phyloP scores from a whole-genome alignment of 2,888 invertebrate genomes.

The Dastarcus helophoroides region DNA sequence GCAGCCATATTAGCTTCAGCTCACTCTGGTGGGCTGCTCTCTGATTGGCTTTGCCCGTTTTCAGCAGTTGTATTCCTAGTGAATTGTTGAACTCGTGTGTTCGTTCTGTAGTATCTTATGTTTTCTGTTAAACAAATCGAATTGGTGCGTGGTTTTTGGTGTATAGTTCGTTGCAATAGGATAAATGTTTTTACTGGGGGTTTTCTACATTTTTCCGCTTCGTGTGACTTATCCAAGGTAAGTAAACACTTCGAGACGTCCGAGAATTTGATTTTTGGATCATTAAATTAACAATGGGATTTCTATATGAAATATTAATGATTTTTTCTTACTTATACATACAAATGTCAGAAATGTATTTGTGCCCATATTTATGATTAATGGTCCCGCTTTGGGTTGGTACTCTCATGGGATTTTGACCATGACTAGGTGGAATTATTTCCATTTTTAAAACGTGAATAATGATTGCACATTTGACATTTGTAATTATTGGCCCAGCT shows the following conservation, averaged over 20 bases:
- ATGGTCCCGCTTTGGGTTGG: conserved; percentile 26
- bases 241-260: too few species aligned
- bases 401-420: conserved; percentile 33
- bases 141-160: too few species aligned
- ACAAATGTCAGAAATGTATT: conserved; percentile 37
- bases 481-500: too few species aligned
- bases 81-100: too few species aligned
- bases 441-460: conserved; percentile 26
- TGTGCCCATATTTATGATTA: conserved; percentile 38
- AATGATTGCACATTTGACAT: conserved; percentile 17
- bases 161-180: too few species aligned
- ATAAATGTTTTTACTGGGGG: too few species aligned
- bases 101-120: too few species aligned
- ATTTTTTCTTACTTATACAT: too few species aligned
- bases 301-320: conserved; percentile 44
- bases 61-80: conserved; percentile 25
- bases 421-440: conserved; percentile 29
- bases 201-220: too few species aligned
- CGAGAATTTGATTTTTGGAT: conserved; percentile 20
- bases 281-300: conserved; percentile 31
- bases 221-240: too few species aligned
- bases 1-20: conserved; percentile 41
- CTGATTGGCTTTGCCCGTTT: conserved; percentile 39
- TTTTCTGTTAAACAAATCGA: too few species aligned
- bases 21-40: conserved; percentile 37